Percentiles rank a stretch among this genome's conserved stretches.
phyloP scores from a whole-genome alignment of 2,888 invertebrate species.

The Acronicta aceris region DNA sequence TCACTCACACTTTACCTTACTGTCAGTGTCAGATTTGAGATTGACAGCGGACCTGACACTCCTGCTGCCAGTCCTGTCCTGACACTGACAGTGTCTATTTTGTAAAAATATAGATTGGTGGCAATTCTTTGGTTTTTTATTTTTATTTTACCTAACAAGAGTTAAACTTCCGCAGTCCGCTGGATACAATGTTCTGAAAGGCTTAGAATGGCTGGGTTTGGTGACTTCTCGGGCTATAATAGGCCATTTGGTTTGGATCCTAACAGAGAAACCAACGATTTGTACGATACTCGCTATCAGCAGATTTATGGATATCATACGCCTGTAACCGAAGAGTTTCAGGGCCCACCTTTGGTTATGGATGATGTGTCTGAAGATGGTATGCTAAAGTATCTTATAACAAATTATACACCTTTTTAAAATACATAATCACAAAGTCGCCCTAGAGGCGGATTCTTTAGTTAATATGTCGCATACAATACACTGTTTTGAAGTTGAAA shows the following conservation, averaged over 20 bases:
- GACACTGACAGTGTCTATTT: no score
- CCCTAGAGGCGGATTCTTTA: no score
- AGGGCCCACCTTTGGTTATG: conserved; percentile 85
- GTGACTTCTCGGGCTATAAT: conserved; percentile 81
- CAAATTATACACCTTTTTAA: neutral
- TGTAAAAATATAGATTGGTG: conserved; percentile 13
- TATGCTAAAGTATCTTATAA: conserved; percentile 50
- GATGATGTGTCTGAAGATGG: conserved; percentile 84
- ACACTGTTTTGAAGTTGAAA: no score
- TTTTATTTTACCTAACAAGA: conserved; percentile 40
- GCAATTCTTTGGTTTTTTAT: conserved; percentile 34
- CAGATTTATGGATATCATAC: conserved; percentile 87
- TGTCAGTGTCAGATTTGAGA: no score
- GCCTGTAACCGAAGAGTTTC: conserved; percentile 84
- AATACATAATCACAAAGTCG: no score
- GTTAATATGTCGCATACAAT: no score
- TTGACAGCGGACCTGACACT: no score
- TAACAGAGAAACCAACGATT: conserved; percentile 82
- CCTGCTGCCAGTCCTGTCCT: no score
- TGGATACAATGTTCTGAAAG: conserved; percentile 41
- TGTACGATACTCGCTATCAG: conserved; percentile 86
- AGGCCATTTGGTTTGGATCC: conserved; percentile 84
- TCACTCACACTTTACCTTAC: no score
- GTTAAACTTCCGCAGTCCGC: conserved; percentile 13
- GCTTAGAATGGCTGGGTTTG: conserved; percentile 83